Base-by-base conservation (phyloP, 2,888 invertebrate species). In the Yponomeuta malinellus region DNA sequence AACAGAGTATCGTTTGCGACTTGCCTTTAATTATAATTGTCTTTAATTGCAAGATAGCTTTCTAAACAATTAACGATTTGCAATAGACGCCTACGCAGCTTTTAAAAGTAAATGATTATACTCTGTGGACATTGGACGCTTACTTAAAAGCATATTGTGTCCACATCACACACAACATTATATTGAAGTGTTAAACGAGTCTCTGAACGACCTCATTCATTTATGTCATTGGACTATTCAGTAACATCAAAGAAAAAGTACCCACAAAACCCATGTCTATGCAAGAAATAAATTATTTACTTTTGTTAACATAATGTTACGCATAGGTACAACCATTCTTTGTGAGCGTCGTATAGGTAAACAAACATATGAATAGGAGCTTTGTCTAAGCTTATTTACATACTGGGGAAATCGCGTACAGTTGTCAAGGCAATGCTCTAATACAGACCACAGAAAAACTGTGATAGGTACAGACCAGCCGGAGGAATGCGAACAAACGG, bases 371-470 rank as follows among this genome's bases (percentile, higher is more conserved):
- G 75, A 74, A 71, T 73, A 74, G 74, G 72, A 73, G 78, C 75
- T 76, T 77, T 79, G 78, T 77, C 79, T 77, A 78, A 74, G 76
- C 76, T 69, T 69, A 69, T 69, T 63, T 63, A 4, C 37, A 33
- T 31, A 52, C 12, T 59, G 15, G 78, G 80, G 82, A 84, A 84
- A 84, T 80, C 81, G 78, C 80, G 78, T 74, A 75, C 73, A 78
- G 52, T 5, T 59, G 52, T 59, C 52, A 52, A 52, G 75, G 73
- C 75, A 23, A 23, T 1, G 23, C 23, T 23, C 23, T 23, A 23
- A 23, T 23, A 23, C 23, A 23, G 1, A 23, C 23, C 23, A 23
- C 23, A 23, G 23, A 23, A 23, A 23, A 23, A 23, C 23, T 23
- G 23, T 23, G 23, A 23, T 23, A 23, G 43, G 43, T 8, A 43